Base-by-base conservation (phyloP, 2,113 vertebrate genomes). In the Coptodon bakossiorum region DNA sequence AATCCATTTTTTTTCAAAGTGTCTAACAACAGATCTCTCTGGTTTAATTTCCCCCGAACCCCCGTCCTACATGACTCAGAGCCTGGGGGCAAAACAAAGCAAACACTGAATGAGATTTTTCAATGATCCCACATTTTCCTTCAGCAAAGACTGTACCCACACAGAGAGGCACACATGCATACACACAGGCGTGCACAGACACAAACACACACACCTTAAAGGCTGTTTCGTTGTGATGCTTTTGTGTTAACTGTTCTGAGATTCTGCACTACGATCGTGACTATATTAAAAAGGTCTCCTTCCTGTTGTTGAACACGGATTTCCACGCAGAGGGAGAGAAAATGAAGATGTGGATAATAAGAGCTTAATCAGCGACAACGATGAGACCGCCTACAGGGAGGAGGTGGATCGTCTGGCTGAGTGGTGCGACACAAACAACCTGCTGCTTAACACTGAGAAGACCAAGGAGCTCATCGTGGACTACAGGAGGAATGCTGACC, bases 41-140 rank as follows among this genome's bases (percentile, higher is more conserved):
- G 45, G 52, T 87, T 66, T 84, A 50, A 89, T 86, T 84, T 88
- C 54, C 53, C 53, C 56, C 12, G 7, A 87, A 83, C 16, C 29
- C 68, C 7, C 50, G 40, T 88, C n/a, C 43, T 40, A 48, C 36
- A 68, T 82, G 81, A 86, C 71, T 87, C 53, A 34, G 50, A 85
- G 84, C 82, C 88, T 34, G 17, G 48, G 80, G 66, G 87, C 56
- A 84, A 87, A 91, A 80, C 81, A 89, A 82, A 89, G 85, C 80
- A 93, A 89, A 92, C 12, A 89, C 43, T 24, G 53, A 88, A 73
- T 86, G n/a, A 88, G 66, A 87, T 84, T 88, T 81, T 85, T 84
- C 71, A 63, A 45, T 76, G 31, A 83, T 84, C 53, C 66, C 34
- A 85, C 36, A 86, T 79, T 88, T 19, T 78, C 27, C 22, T 36